Conservation (phyloP, 2,113 vertebrate species). For the Vombatus ursinus region DNA sequence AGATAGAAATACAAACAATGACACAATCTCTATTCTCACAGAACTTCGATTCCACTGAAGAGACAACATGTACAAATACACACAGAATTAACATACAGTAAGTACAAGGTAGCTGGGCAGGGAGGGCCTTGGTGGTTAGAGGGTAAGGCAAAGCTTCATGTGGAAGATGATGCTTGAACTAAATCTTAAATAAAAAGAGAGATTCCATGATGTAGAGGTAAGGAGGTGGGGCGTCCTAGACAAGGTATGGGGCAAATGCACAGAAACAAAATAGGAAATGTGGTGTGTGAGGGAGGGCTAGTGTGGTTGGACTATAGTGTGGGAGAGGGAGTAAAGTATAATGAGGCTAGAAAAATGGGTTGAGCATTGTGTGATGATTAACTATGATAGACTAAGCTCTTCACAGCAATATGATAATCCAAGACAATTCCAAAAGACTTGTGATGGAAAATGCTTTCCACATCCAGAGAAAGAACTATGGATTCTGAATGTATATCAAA, state of each 20-base stretch:
- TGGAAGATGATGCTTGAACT: neutral
- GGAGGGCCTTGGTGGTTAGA: neutral
- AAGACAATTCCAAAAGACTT: too few relatives aligned
- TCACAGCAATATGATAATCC: too few relatives aligned
- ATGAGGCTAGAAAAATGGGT: neutral
- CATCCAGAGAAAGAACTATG: too few relatives aligned
- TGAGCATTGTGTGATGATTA: too few relatives aligned
- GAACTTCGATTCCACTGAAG: neutral
- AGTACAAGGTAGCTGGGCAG: neutral
- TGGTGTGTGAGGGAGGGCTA: neutral
- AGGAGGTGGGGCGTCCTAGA: neutral
- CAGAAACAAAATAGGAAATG: too few relatives aligned
- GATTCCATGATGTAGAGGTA: neutral
- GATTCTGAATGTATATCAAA: too few relatives aligned
- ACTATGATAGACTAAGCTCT: too few relatives aligned
- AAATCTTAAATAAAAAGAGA: neutral
- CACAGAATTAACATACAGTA: neutral
- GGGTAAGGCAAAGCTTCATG: neutral
- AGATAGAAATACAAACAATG: neutral
- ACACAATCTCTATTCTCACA: neutral
- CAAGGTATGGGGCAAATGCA: neutral
- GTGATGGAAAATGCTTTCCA: too few relatives aligned
- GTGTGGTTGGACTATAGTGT: neutral
- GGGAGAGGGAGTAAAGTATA: neutral
- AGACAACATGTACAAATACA: neutral